Evolutionary conservation across 2,888 invertebrate species (phyloP).

Genomic region (Euzetes globulus): DNA sequence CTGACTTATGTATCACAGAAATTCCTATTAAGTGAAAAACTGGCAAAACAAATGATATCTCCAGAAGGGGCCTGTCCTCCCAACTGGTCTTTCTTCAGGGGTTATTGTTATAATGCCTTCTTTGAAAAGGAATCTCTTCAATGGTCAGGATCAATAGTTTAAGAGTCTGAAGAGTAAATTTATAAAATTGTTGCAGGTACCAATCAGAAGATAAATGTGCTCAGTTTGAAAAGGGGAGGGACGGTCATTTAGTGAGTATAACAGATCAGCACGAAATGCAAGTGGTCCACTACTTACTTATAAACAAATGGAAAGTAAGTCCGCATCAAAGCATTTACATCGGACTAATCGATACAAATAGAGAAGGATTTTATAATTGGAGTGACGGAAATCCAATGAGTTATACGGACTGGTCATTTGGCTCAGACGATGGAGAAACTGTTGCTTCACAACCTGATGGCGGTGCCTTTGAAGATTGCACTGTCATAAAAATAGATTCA

Average conservation of each 20-base stretch:
- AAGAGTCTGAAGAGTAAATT: neutral
- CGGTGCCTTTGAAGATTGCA: conserved; percentile 45
- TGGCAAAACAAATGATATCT: conserved; percentile 34
- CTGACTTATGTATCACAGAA: conserved; percentile 41
- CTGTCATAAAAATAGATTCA: conserved; percentile 43
- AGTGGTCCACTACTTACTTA: conserved; percentile 44
- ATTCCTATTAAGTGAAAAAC: conserved; percentile 39
- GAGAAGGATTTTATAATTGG: conserved; percentile 44
- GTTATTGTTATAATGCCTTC: conserved; percentile 43
- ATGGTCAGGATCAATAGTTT: conserved; percentile 40
- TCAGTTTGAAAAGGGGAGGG: conserved; percentile 38
- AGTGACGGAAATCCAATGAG: conserved; percentile 44
- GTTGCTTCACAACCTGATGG: conserved; percentile 44
- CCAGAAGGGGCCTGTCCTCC: conserved; percentile 39
- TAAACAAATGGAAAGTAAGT: conserved; percentile 39
- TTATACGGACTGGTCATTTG: conserved; percentile 43
- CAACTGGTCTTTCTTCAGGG: conserved; percentile 43
- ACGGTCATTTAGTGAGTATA: conserved; percentile 45
- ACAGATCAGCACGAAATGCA: conserved; percentile 44
- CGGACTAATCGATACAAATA: conserved; percentile 43
- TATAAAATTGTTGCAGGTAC: conserved; percentile 37
- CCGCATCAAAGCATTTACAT: conserved; percentile 36
- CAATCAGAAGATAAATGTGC: conserved; percentile 29
- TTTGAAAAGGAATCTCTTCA: conserved; percentile 42
- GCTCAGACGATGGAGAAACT: conserved; percentile 34